Base-by-base conservation (phyloP, 2,888 invertebrate species). In the Miltochrista miniata region DNA sequence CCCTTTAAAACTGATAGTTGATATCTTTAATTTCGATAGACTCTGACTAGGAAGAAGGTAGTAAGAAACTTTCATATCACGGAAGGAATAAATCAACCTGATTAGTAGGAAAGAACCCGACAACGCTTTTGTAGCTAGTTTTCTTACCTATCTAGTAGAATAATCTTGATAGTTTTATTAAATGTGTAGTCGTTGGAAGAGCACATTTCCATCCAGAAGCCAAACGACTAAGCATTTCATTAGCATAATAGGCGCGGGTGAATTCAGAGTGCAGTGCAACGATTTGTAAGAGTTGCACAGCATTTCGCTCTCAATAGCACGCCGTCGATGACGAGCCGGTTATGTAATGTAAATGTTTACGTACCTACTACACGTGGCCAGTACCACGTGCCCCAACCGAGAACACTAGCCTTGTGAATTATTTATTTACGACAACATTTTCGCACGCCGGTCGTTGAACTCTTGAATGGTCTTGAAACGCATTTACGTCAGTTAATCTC, bases 371-470 rank as follows among this genome's bases (percentile, higher is more conserved):
- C 90, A 90, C 90, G 90, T 85, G 86, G 82, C 74, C 74, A 79
- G 74, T 64, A 81, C 87, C 90, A 88, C 90, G 90, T 89, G 88
- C 87, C 85, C 85, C 83, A 82, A 81, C 84, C 77, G 81, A 86
- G 87, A 89, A 88, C 88, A 90, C 90, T 90, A 91, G 90, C 90
- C 90, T 91, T 91, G 90, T 91, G 90, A 91, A 90, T 90, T 91
- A 91, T 91, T 90, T 91, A 91, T 91, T 91, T 91, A 90, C 90
- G 90, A 90, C 88, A 88, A 87, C 90, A 90, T 90, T 90, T 90
- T 90, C 90, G 89, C 90, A 90, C 90, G 90, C 85, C 87, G 90
- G 90, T 90, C 90, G 84, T 81, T 69, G 90, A 91, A 87, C 90
- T 86, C 85, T 72, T 72, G 78, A 83, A 79, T 87, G 87, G 85